Percentiles rank a stretch among this genome's conserved stretches.
These are phyloP conservation scores for Serranus cabrilla DNA, from an alignment of 2,797 vertebrate genomes.

Conservation along the genomic window DNA sequence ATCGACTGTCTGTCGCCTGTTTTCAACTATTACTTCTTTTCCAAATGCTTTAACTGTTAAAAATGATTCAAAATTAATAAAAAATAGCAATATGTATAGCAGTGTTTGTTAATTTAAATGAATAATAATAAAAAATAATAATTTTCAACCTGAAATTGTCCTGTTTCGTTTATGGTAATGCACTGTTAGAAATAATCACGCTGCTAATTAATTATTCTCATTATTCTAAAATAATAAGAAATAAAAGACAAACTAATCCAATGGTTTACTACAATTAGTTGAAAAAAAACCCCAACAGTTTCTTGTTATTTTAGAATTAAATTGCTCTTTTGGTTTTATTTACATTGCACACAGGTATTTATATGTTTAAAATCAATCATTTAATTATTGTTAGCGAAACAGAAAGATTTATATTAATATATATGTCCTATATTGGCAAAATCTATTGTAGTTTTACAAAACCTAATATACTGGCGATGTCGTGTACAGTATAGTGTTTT, in stretches of 20 bases:
- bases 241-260: not conserved
- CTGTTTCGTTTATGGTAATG: slow-evolving; percentile 39
- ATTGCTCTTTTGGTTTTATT: too few species aligned
- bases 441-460: too few species aligned
- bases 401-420: too few species aligned
- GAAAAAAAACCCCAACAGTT: too few species aligned
- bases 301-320: too few species aligned
- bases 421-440: too few species aligned
- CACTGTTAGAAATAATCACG: not conserved
- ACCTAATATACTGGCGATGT: too few species aligned
- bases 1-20: slow-evolving; percentile 80
- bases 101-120: slow-evolving; percentile 91
- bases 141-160: slow-evolving; percentile 74
- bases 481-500: too few species aligned
- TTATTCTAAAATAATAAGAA: not conserved
- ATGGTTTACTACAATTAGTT: too few species aligned
- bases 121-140: slow-evolving; percentile 80
- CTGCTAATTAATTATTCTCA: not conserved
- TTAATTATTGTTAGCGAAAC: too few species aligned
- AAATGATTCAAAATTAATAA: slow-evolving; percentile 86
- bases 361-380: not conserved
- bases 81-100: slow-evolving; percentile 91
- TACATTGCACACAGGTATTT: not conserved
- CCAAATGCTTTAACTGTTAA: slow-evolving; percentile 86
- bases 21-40: slow-evolving; percentile 83